These are phyloP conservation scores for Ceratitis capitata DNA, from an alignment of 1,140 invertebrate genomes.

Conservation along the genomic window DNA sequence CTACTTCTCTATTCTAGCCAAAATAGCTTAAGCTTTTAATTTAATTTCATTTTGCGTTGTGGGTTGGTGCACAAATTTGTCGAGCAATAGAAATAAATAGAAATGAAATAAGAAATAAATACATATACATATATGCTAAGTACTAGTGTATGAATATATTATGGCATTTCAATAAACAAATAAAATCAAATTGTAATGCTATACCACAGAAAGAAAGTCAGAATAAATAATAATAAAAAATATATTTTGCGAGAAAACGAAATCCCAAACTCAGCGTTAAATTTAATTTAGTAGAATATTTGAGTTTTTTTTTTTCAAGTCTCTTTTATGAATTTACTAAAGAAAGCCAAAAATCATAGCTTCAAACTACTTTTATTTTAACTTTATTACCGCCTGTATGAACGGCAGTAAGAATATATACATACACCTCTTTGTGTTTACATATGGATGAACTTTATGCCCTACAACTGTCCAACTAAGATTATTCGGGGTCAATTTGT, in stretches of 20 bases:
- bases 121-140: too few relatives aligned
- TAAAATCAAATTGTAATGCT: neutral
- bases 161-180: neutral
- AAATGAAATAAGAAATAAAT: neutral
- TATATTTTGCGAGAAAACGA: too few relatives aligned
- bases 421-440: neutral
- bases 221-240: too few relatives aligned
- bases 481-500: neutral
- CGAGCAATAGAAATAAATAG: neutral
- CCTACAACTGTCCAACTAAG: neutral
- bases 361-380: too few relatives aligned
- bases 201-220: neutral
- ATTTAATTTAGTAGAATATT: too few relatives aligned
- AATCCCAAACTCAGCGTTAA: too few relatives aligned
- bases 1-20: neutral
- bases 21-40: neutral
- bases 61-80: neutral
- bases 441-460: neutral
- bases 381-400: too few relatives aligned
- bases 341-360: too few relatives aligned
- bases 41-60: neutral
- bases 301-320: too few relatives aligned
- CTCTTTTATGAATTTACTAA: too few relatives aligned
- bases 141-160: constrained; percentile 19
- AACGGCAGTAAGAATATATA: too few relatives aligned